Base-by-base conservation (phyloP, 2,888 invertebrate genomes). In the Pachycephus smyrnensis region DNA sequence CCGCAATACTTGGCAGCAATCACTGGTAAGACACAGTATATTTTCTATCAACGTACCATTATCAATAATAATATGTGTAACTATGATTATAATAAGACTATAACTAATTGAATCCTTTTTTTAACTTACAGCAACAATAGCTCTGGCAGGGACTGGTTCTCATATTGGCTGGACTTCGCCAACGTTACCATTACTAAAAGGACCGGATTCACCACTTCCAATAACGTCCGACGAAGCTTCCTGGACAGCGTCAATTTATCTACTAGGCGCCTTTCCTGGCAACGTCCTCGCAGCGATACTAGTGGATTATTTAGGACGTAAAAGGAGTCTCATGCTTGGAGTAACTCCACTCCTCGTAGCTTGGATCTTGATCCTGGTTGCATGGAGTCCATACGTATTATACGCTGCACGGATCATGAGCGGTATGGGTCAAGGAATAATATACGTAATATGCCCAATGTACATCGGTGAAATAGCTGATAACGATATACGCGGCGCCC, bases 391-490 rank as follows among this genome's bases (percentile, higher is more conserved):
- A 1, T 90, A 92, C 73, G 87, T 93, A 74, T 92, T 95, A n/a
- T 94, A 94, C 89, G 91, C 93, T 11, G 92, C 93, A 1, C 91
- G 94, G 77, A 90, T 95, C 91, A 92, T 95, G 88, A 94, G 94
- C 68, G 95, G 95, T 0, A 89, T 95, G 15, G 94, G 94, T 0
- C 94, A 93, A 69, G 94, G 94, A n/a, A 91, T 93, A 4, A 93
- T 94, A 75, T 94, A 94, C 90, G 94, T 94, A 33, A 93, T 93
- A 1, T 93, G 93, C 33, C 94, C 94, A 0, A 94, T 94, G 94
- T 94, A 94, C 87, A 93, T 94, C 36, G 94, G 94, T 75, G 94
- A 94, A 88, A 94, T 94, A 76, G 94, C 94, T 75, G 94, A 94
- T 79, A 94, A 94, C 84, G 92, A 93, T 88, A 93, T 94, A 85